Base-by-base conservation (phyloP, 92 coral and sea anemone species). In the Diadumene lineata region DNA sequence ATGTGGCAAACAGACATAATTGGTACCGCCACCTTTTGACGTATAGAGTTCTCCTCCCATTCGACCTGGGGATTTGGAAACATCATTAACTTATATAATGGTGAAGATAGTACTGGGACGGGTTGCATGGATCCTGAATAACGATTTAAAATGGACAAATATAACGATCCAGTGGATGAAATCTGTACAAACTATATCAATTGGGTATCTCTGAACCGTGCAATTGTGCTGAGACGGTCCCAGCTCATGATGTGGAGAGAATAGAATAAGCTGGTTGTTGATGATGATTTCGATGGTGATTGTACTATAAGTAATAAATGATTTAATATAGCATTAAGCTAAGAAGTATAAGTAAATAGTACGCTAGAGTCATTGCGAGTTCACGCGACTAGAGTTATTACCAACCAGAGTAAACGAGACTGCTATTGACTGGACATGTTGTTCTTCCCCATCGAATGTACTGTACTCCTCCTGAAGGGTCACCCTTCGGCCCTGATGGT, bases 401-500 rank as follows among this genome's bases (percentile, higher is more conserved):
- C 58, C 10, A 16, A 81, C 90, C 90, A 75, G 79, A 72, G 69
- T 81, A 86, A 8, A 86, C 86, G 44, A 81, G 65, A 48, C 16
- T 60, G n/a, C 82, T 60, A 64, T 60, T 73, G 18, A 75, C 69
- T 8, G 78, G 86, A 56, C 90, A 86, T 27, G 68, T 81, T 53
- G 83, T 75, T 46, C 83, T 70, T 23, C 90, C 90, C 90, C 90
- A 86, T 19, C 90, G 82, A 53, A 65, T 27, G 25, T 86, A 86
- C 38, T 75, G 64, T 32, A 81, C 64, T 22, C 82, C 90, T 33
- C 83, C 90, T 50, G 78, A 56, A n/a, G 11, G 73, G 31, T 66
- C 80, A 16, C 69, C 38, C 43, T 61, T 74, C 25, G 79, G 68
- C 21, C 79, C 79, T 17, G 2, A 43, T 3, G 79, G 69, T 3